phyloP scores from a whole-genome alignment of 2,113 vertebrate species.

The Brevimyrus niger region DNA sequence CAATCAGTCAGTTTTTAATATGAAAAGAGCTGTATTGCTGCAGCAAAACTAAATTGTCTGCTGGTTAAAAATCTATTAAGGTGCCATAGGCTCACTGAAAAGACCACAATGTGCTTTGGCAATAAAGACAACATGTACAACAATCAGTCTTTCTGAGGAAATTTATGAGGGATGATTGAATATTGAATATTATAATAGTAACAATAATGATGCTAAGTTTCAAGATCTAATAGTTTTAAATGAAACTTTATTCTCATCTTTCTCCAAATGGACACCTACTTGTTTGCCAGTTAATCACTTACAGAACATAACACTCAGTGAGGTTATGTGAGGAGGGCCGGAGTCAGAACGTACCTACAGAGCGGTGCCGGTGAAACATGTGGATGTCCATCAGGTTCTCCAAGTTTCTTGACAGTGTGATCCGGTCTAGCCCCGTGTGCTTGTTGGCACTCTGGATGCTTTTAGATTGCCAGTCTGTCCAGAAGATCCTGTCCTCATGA shows the following conservation, averaged over 20 bases:
- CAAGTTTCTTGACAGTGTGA: slow-evolving; percentile 81
- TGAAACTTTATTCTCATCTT: not conserved
- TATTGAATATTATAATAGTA: not conserved
- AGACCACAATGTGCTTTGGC: not conserved
- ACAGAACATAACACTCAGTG: not conserved
- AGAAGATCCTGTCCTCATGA: slow-evolving; percentile 85
- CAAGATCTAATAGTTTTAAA: not conserved
- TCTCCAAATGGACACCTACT: not conserved
- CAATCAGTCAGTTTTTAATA: not conserved
- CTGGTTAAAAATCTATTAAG: not conserved
- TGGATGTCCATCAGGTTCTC: slow-evolving; percentile 99
- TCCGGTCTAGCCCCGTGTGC: slow-evolving; percentile 72
- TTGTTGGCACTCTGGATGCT: slow-evolving; percentile 92
- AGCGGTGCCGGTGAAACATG: slow-evolving; percentile 84
- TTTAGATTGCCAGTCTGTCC: slow-evolving; percentile 98
- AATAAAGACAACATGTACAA: not conserved
- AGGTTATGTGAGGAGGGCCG: not conserved
- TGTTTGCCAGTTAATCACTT: not conserved
- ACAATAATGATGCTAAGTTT: not conserved
- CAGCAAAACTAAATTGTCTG: not conserved
- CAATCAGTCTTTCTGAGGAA: not conserved
- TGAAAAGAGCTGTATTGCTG: not conserved
- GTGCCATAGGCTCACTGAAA: not conserved
- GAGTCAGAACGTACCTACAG: slow-evolving; percentile 60
- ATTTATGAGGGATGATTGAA: not conserved